phyloP scores from a whole-genome alignment of 2,888 invertebrate genomes.

The Petrolisthes manimaculis region DNA sequence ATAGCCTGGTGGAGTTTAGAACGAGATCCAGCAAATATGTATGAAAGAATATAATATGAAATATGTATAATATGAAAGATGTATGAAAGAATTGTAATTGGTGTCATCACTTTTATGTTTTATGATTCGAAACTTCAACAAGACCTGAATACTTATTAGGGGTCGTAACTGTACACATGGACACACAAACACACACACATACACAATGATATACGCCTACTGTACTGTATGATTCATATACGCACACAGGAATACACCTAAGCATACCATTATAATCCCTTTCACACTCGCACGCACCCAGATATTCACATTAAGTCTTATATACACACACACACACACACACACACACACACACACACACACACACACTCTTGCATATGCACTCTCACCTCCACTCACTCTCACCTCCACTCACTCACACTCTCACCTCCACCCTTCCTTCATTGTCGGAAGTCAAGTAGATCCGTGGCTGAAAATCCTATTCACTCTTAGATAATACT shows the following conservation, averaged over 20 bases:
- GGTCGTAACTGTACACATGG: not conserved
- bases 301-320: not conserved
- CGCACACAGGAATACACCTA: not conserved
- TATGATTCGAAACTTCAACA: not conserved
- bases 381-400: not conserved
- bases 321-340: too few relatives aligned
- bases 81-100: not conserved
- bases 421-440: too few relatives aligned
- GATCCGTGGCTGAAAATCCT: too few relatives aligned
- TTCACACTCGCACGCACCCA: not conserved
- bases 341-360: slow-evolving; percentile 7
- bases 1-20: too few relatives aligned
- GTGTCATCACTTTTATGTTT: not conserved
- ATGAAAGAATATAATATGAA: too few relatives aligned
- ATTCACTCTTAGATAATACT: too few relatives aligned
- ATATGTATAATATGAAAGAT: too few relatives aligned
- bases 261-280: not conserved
- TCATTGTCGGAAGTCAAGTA: too few relatives aligned
- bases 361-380: not conserved
- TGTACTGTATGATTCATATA: not conserved
- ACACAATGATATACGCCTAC: not conserved
- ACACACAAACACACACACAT: not conserved
- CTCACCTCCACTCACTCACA: too few relatives aligned
- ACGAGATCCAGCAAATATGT: too few relatives aligned
- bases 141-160: too few relatives aligned